These are phyloP conservation scores for Drosophila asahinai DNA, from an alignment of 1,140 invertebrate species.

Conservation along the genomic window DNA sequence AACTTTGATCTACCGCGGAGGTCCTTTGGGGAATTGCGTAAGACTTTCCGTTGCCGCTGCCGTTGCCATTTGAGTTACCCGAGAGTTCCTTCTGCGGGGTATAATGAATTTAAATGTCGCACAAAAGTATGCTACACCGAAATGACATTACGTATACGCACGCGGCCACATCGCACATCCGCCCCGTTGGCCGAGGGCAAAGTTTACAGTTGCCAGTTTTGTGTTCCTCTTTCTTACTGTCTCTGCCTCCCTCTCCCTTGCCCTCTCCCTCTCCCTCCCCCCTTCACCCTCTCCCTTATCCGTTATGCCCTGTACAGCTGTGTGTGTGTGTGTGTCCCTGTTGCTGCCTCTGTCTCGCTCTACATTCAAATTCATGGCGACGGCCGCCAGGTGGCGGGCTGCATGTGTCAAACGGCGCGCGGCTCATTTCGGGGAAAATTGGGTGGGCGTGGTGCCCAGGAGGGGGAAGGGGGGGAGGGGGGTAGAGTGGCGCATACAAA, in stretches of 20 bases:
- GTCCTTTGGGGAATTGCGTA: constrained; percentile 7
- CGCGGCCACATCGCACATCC: constrained; percentile 8
- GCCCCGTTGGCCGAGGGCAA: constrained; percentile 38
- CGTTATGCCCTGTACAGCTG: constrained; percentile 21
- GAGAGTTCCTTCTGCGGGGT: constrained; percentile 26
- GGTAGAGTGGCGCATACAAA: constrained; percentile 43
- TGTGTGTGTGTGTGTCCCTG: constrained; percentile 1
- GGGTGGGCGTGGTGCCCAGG: constrained; percentile 24
- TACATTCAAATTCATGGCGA: constrained; percentile 75
- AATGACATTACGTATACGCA: constrained; percentile 73
- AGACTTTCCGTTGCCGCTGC: constrained; percentile 16
- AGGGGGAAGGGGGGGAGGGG: background rate
- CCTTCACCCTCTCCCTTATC: background rate
- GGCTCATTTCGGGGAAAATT: constrained; percentile 65
- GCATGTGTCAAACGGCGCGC: constrained; percentile 70
- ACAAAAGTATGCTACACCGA: constrained; percentile 66
- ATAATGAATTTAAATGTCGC: constrained; percentile 71
- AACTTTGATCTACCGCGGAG: constrained; percentile 17
- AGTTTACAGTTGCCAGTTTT: constrained; percentile 60
- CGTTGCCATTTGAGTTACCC: background rate
- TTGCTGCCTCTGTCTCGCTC: background rate
- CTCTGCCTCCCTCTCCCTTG: background rate
- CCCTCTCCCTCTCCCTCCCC: too few relatives aligned
- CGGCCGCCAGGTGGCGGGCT: constrained; percentile 71
- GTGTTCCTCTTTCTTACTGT: background rate